Base-by-base conservation (phyloP, 2,113 vertebrate genomes). In the Etheostoma spectabile region DNA sequence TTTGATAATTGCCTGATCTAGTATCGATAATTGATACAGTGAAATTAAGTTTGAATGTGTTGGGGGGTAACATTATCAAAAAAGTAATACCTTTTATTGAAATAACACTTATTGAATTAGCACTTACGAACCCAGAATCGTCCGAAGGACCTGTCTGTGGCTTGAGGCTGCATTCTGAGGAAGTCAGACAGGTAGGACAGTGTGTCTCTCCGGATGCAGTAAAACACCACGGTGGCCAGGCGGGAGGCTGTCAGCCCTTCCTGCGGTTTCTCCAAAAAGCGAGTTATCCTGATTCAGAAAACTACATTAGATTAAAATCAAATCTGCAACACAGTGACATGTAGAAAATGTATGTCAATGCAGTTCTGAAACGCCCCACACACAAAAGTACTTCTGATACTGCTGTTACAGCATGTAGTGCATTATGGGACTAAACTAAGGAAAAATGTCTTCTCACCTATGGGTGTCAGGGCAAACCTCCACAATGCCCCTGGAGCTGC, bases 161-260 rank as follows among this genome's bases (percentile, higher is more conserved):
- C 92, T 21, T 79, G 69, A 6, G 85, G 88, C 83, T 90, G 91
- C 56, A 89, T 79, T 42, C 19, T 67, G 33, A 96, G 91, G 86
- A 95, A 95, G 51, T 94, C 85, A 0, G 92, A 92, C 53, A 96
- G 86, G 88, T 76, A 79, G 10, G 90, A 72, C 63, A 96, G 88
- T 0, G 94, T 94, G 35, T 90, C 86, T 48, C 66, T 93, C 51
- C 78, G 93, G 42, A 96, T 83, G 80, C 96, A 96, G 91, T 96
- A 96, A 78, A 96, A 96, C 42, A 96, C 95, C 14, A 96, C 95
- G 19, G 95, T 96, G 84, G 96, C 96, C 76, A 96, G 78, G 24
- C 95, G 91, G 1, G 96, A 96, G 2, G 52, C 46, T 0, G 94
- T 95, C 74, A 90, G 27, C 3, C 89, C 95, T 5, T 89, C 91